Conservation (phyloP, 1,140 invertebrate genomes). For the Hirudo medicinalis region DNA sequence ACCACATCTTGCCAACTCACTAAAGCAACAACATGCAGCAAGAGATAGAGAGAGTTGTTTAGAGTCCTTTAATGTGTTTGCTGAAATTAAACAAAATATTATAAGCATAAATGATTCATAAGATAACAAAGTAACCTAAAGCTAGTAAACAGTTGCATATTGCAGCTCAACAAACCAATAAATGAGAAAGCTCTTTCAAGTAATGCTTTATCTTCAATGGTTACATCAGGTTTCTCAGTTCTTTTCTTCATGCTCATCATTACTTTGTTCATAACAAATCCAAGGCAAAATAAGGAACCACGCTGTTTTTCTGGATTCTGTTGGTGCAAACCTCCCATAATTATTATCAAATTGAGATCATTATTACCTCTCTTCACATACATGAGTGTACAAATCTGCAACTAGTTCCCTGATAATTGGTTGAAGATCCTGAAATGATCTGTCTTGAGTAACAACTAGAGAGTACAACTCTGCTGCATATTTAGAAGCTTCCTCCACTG, state of each 20-base stretch:
- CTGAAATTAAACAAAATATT: conserved; percentile 1
- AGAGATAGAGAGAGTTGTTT: conserved; percentile 48
- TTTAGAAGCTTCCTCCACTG: conserved; percentile 59
- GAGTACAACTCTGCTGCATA: conserved; percentile 55
- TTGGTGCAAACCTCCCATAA: conserved; percentile 11
- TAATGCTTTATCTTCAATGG: too few relatives aligned
- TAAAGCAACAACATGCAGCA: conserved; percentile 53
- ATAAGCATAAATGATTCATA: neutral
- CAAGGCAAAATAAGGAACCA: conserved; percentile 55
- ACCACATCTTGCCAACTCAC: conserved; percentile 53
- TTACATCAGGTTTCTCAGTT: conserved; percentile 21
- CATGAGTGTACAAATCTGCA: conserved; percentile 34
- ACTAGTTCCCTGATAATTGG: conserved; percentile 30
- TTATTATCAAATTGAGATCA: too few relatives aligned
- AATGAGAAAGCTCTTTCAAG: too few relatives aligned
- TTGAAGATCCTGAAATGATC: conserved; percentile 34
- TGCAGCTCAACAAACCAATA: neutral
- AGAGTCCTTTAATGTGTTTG: conserved; percentile 44
- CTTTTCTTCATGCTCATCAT: conserved; percentile 41
- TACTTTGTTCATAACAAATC: conserved; percentile 54
- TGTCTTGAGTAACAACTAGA: conserved; percentile 48
- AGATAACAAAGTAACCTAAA: conserved; percentile 14
- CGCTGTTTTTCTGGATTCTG: conserved; percentile 56
- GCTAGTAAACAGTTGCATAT: neutral
- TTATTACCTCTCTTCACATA: conserved; percentile 20